Evolutionary conservation across 2,113 vertebrate genomes (phyloP).

Genomic region (Struthio camelus): DNA sequence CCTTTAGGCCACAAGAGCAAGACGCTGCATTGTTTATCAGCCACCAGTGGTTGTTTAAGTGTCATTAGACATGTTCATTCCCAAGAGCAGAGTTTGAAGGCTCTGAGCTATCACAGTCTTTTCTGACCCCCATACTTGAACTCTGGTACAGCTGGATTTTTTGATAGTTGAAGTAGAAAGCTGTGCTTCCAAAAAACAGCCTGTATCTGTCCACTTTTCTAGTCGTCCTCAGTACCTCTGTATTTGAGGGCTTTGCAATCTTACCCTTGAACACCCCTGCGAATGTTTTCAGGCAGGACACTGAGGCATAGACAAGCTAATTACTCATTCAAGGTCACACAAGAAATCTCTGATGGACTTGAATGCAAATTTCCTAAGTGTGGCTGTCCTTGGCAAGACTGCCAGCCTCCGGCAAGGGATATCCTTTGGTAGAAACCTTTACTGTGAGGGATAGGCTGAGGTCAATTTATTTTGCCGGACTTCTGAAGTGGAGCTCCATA

Average conservation of each 20-base stretch:
- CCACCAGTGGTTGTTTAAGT: not conserved
- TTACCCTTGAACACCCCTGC: not conserved
- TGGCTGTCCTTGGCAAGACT: not conserved
- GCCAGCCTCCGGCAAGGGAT: not conserved
- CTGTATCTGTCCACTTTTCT: not conserved
- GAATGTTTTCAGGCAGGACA: not conserved
- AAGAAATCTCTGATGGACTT: not conserved
- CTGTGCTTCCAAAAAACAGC: conserved; percentile 1
- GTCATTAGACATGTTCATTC: not conserved
- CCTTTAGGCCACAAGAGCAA: not conserved
- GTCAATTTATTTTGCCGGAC: not conserved
- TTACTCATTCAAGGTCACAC: conserved; percentile 19
- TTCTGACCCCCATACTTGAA: conserved; percentile 2
- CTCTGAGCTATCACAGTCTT: not conserved
- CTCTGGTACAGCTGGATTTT: not conserved
- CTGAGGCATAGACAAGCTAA: not conserved
- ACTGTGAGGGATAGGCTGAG: not conserved
- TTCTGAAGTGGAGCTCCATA: not conserved
- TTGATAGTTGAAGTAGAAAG: conserved; percentile 13
- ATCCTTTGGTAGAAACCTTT: not conserved
- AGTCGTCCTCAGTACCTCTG: not conserved
- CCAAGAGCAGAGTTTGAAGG: not conserved
- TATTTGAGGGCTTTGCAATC: not conserved
- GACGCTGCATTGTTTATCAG: not conserved
- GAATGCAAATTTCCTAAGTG: not conserved